A percentile compares a stretch with the other conserved stretches of the same genome.
These are phyloP conservation scores for Globia sparganii DNA, from an alignment of 2,888 invertebrate species.

Conservation along the genomic window DNA sequence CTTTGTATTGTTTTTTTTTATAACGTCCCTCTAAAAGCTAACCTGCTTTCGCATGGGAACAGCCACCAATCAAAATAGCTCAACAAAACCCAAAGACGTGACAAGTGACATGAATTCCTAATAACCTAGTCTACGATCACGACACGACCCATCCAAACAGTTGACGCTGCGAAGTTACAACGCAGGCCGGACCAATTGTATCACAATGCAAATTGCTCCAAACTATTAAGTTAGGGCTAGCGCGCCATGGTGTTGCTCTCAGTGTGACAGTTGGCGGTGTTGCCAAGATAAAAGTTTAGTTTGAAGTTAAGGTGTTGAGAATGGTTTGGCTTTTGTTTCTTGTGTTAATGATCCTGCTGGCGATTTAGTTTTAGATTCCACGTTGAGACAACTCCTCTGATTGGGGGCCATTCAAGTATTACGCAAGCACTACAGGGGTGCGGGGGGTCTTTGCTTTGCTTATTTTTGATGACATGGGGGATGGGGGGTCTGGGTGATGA, in stretches of 20 bases:
- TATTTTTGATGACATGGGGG: too few species aligned
- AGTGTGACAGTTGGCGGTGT: slow-evolving; percentile 11
- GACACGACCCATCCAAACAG: slow-evolving; percentile 52
- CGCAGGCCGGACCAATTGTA: slow-evolving; percentile 65
- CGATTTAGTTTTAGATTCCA: background rate
- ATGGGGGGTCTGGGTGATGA: too few species aligned
- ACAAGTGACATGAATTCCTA: slow-evolving; percentile 60
- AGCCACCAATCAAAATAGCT: slow-evolving; percentile 3
- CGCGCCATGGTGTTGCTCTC: slow-evolving; percentile 31
- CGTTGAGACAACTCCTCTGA: background rate
- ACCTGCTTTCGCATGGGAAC: slow-evolving; percentile 20
- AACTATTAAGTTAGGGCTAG: slow-evolving; percentile 65
- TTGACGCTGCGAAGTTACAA: slow-evolving; percentile 63
- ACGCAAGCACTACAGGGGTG: too few species aligned
- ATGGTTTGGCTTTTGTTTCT: slow-evolving; percentile 4
- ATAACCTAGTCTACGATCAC: slow-evolving; percentile 56
- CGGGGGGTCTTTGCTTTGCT: too few species aligned
- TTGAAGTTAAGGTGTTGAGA: slow-evolving; percentile 1
- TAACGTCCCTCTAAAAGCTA: background rate
- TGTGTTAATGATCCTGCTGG: background rate
- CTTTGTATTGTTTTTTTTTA: too few species aligned
- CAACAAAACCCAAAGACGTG: slow-evolving; percentile 19
- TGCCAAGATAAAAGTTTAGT: slow-evolving; percentile 33
- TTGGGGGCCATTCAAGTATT: too few species aligned
- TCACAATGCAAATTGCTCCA: slow-evolving; percentile 69